Evolutionary conservation across 2,888 invertebrate genomes (phyloP).

Genomic region (Chymomyza caudatula): DNA sequence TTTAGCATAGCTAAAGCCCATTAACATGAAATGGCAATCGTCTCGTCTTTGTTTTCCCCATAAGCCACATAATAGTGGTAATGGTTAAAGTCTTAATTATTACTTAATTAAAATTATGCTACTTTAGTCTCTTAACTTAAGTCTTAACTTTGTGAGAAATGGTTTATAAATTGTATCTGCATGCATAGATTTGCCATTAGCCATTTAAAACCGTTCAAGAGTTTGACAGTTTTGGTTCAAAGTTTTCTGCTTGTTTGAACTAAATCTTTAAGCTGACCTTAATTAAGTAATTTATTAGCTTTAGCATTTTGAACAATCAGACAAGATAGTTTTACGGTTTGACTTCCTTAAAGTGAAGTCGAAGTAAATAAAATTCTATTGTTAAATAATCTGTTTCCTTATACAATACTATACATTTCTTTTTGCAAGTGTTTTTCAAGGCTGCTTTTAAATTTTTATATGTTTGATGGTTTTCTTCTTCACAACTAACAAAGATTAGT

Average conservation of each 20-base stretch:
- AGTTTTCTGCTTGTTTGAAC: background rate
- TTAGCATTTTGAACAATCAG: background rate
- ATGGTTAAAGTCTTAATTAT: background rate
- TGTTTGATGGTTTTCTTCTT: no score
- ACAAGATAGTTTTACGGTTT: background rate
- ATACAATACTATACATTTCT: no score
- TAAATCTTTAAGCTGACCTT: background rate
- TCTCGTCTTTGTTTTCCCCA: background rate
- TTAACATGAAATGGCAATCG: background rate
- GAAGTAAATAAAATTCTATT: no score
- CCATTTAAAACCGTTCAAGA: background rate
- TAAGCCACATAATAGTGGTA: background rate
- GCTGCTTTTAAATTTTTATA: no score
- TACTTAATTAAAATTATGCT: background rate
- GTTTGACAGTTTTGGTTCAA: background rate
- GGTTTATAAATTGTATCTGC: background rate
- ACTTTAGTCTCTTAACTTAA: background rate
- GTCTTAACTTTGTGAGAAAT: background rate
- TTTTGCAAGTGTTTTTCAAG: no score
- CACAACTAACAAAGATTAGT: no score
- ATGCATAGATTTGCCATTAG: background rate
- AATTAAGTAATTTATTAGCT: background rate
- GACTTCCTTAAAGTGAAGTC: background rate
- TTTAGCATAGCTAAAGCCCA: background rate
- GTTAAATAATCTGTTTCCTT: no score